Percentiles rank a stretch among this genome's conserved stretches.
Evolutionary conservation across 37 sponge, comb jelly and placozoan genomes (phyloP).

Genomic region (Geodia barretti): DNA sequence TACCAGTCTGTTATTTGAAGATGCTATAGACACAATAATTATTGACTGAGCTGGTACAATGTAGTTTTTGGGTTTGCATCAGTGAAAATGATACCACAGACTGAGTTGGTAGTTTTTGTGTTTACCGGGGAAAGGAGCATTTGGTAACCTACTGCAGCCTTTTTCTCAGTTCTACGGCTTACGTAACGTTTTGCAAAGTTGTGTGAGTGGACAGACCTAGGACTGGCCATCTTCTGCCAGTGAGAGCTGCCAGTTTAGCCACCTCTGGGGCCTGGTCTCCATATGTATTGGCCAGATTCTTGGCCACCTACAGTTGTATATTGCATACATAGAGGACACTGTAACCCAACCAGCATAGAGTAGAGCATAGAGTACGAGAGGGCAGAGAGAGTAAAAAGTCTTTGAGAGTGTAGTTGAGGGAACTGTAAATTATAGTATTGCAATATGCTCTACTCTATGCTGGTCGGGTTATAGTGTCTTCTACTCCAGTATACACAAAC

Average conservation of each 20-base stretch:
- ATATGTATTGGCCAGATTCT: slow-evolving; percentile 86
- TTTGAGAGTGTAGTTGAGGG: too few relatives aligned
- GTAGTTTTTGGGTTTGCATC: too few relatives aligned
- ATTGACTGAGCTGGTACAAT: too few relatives aligned
- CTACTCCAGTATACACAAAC: background rate
- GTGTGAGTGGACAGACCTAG: slow-evolving; percentile 82
- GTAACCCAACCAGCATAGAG: background rate
- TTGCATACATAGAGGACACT: background rate
- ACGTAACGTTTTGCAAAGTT: too few relatives aligned
- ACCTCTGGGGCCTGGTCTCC: slow-evolving; percentile 93
- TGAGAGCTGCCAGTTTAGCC: slow-evolving; percentile 84
- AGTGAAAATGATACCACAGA: too few relatives aligned
- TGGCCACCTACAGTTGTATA: slow-evolving; percentile 74
- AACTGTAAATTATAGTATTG: background rate
- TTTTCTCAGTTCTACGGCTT: too few relatives aligned
- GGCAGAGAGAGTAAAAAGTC: too few relatives aligned
- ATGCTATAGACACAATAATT: too few relatives aligned
- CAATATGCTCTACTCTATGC: background rate
- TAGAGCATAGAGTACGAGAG: background rate
- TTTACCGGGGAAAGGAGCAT: too few relatives aligned
- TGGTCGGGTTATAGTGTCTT: background rate
- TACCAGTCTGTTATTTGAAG: too few relatives aligned
- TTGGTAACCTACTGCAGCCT: too few relatives aligned
- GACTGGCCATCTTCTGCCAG: slow-evolving; percentile 94
- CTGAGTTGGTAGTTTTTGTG: too few relatives aligned